These are phyloP conservation scores for Tor tambroides DNA, from an alignment of 2,113 vertebrate species.

Conservation along the genomic window DNA sequence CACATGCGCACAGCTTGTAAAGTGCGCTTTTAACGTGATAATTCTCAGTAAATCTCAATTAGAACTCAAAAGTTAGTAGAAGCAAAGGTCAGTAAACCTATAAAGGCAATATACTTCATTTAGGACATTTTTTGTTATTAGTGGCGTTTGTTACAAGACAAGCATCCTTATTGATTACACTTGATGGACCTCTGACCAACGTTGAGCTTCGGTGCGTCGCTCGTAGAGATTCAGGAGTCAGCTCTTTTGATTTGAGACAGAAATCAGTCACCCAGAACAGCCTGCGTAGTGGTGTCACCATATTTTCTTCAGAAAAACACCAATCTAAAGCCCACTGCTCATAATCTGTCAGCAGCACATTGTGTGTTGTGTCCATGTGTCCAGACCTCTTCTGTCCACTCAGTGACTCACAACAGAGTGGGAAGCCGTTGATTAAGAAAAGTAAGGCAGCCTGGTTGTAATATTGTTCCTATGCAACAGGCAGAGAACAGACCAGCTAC, in stretches of 20 bases:
- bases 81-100: not conserved
- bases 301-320: not conserved
- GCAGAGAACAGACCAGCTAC: not conserved
- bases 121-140: not conserved
- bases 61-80: not conserved
- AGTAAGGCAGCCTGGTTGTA: not conserved
- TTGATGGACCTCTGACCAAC: not conserved
- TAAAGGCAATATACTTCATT: not conserved
- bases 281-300: not conserved
- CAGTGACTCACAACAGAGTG: constrained; percentile 10
- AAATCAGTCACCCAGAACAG: not conserved
- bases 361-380: not conserved
- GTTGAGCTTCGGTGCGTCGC: not conserved
- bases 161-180: not conserved
- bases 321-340: not conserved
- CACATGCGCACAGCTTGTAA: not conserved
- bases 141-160: not conserved
- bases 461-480: constrained; percentile 4
- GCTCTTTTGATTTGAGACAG: not conserved
- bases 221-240: not conserved
- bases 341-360: not conserved
- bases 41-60: not conserved
- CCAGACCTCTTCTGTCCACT: not conserved
- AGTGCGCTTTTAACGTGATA: not conserved
- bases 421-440: constrained; percentile 25